Percentiles rank a stretch among this genome's conserved stretches.
Conservation (phyloP, 2,888 invertebrate genomes). For the Chaetogeoica ovagalla region DNA sequence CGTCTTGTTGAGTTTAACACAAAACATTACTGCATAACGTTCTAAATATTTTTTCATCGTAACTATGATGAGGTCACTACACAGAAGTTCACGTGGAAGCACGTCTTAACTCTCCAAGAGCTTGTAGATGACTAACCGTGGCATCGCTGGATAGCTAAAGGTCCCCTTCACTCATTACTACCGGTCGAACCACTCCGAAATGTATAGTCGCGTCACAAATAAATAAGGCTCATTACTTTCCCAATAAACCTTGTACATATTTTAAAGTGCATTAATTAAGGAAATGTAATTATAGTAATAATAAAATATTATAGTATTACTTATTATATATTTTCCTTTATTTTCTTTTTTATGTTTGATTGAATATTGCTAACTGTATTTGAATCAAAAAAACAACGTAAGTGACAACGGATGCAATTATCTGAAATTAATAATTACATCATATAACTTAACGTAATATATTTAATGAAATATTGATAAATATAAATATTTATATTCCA, state of each 20-base stretch:
- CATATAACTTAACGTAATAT: too few species aligned
- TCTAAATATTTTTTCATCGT: neutral
- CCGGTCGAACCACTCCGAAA: too few species aligned
- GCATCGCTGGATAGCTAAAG: too few species aligned
- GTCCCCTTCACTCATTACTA: too few species aligned
- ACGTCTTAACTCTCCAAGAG: neutral
- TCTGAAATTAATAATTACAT: constrained; percentile 20
- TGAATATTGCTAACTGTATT: constrained; percentile 19
- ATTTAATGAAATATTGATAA: too few species aligned
- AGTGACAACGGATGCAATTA: constrained; percentile 30
- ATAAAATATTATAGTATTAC: neutral
- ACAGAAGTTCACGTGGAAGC: neutral
- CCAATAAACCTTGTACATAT: too few species aligned
- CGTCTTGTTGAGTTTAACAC: neutral
- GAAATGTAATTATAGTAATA: neutral
- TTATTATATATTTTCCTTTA: neutral
- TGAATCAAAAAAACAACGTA: constrained; percentile 32
- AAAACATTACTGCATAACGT: neutral
- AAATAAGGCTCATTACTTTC: too few species aligned
- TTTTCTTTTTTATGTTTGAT: neutral
- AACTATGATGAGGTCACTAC: neutral
- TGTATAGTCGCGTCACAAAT: too few species aligned
- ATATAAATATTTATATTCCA: too few species aligned
- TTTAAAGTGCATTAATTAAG: too few species aligned
- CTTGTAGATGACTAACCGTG: too few species aligned